Conservation (phyloP, 2,113 vertebrate species). For the Lophius piscatorius region DNA sequence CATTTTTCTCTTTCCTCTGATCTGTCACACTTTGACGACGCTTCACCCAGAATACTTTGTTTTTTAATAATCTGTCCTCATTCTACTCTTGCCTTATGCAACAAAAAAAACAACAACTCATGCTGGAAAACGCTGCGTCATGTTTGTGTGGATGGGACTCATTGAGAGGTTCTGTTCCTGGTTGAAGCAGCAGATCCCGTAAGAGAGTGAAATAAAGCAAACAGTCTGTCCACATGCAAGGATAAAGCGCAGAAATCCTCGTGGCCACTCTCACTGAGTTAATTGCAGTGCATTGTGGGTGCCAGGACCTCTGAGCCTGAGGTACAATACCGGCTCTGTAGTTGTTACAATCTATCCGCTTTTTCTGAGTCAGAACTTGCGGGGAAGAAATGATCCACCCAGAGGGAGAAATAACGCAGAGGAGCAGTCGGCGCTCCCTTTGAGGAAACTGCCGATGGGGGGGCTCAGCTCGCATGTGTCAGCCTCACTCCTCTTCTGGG, state of each 20-base stretch:
- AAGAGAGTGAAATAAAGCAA: slow-evolving; percentile 14
- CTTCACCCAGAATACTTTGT: slow-evolving; percentile 18
- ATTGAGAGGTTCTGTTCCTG: neutral
- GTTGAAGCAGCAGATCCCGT: neutral
- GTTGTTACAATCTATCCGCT: slow-evolving; percentile 47
- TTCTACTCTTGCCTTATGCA: too few relatives aligned
- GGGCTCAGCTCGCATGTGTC: slow-evolving; percentile 57
- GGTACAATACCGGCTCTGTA: slow-evolving; percentile 58
- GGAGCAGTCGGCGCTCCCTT: slow-evolving; percentile 47
- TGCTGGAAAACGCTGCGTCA: neutral
- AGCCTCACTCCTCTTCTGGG: slow-evolving; percentile 41
- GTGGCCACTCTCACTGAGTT: slow-evolving; percentile 33
- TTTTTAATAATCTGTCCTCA: neutral
- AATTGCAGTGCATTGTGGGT: slow-evolving; percentile 36
- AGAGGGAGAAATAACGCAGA: slow-evolving; percentile 61
- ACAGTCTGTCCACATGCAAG: neutral
- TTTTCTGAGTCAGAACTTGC: slow-evolving; percentile 61
- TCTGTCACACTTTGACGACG: slow-evolving; percentile 6
- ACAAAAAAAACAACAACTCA: neutral
- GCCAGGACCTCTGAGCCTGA: slow-evolving; percentile 31
- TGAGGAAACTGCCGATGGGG: slow-evolving; percentile 46
- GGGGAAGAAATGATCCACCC: slow-evolving; percentile 47
- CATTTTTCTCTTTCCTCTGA: slow-evolving; percentile 19
- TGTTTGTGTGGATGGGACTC: neutral
- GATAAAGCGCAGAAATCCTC: slow-evolving; percentile 5